These are phyloP conservation scores for Micrasema longulum DNA, from an alignment of 1,140 invertebrate genomes.

Conservation along the genomic window DNA sequence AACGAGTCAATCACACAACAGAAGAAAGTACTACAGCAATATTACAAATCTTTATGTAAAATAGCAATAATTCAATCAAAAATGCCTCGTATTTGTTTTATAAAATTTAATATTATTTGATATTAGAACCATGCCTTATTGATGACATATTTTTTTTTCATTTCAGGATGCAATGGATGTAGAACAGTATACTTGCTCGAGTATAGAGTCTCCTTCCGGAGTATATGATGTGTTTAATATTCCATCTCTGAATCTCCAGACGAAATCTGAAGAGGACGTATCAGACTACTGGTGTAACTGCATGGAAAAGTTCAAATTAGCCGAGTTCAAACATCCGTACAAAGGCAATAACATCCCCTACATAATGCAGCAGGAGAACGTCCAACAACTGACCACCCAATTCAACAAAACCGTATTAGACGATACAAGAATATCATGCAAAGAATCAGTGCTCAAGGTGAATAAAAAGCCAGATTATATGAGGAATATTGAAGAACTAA, in stretches of 20 bases:
- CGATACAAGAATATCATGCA: no score
- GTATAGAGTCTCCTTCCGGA: slow-evolving; percentile 13
- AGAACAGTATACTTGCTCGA: not conserved
- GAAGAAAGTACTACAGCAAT: no score
- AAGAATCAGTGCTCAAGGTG: not conserved
- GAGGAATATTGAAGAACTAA: slow-evolving; percentile 33
- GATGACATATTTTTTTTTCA: slow-evolving; percentile 16
- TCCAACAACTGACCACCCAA: not conserved
- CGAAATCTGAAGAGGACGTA: slow-evolving; percentile 1
- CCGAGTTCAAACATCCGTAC: slow-evolving; percentile 32
- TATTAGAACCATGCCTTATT: no score
- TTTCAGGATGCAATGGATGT: slow-evolving; percentile 26
- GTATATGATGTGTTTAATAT: slow-evolving; percentile 30
- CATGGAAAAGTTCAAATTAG: slow-evolving; percentile 31
- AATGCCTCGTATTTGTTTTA: no score
- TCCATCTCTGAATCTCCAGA: slow-evolving; percentile 7
- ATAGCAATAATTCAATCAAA: no score
- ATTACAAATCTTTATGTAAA: no score
- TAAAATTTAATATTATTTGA: no score
- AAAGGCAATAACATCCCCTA: slow-evolving; percentile 5
- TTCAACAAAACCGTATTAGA: no score
- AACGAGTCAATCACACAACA: no score
- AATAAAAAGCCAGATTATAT: slow-evolving; percentile 36
- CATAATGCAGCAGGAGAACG: not conserved
- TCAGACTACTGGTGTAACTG: slow-evolving; percentile 27